Evolutionary conservation across 2,888 invertebrate species (phyloP), one percentile per base, ranked within the genome.

Genomic region (Mythimna vitellina): DNA sequence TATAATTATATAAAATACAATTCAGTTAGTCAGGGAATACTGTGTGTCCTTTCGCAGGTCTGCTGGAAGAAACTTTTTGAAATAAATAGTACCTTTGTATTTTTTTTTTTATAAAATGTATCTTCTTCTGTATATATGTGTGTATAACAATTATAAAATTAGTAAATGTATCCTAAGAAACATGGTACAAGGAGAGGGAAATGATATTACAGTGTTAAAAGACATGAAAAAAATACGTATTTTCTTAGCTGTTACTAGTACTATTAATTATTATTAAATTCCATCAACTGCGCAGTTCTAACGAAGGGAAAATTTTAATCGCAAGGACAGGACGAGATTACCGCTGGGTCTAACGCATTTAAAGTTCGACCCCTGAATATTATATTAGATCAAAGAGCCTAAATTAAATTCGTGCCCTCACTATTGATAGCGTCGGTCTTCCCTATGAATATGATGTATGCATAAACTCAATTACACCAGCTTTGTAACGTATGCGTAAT

Each of bases 361-460:
- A 87, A 89, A 92, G 89, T 89, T 89, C 84, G 86, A 81, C 74
- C 88, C 86, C 85, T 86, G 89, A 92, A 92, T 91, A 92, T 92
- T 88, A 90, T 89, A 91, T 92, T 90, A 91, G 90, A 91, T 90
- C 88, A 92, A 89, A 90, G 90, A 90, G 87, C 84, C 87, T 83
- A 90, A 92, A 92, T 93, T 91, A 87, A 92, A 93, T 93, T 92
- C 89, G 88, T 87, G 84, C 80, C 87, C 82, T 84, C 78, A 83
- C 81, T 85, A 87, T 86, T 89, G 89, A 92, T 91, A 88, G 85
- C 82, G 73, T 78, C 81, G 83, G 86, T 86, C 90, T 90, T 88
- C 85, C 87, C 86, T 88, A 91, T 92, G 89, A 91, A 93, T 93
- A 92, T 90, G 89, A 88, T 68, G 63, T 75, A 79, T 85, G 71